Evolutionary conservation across 37 sponge, comb jelly and placozoan genomes (phyloP), one percentile per base, ranked within the genome.

Genomic region (Haliclona indistincta): DNA sequence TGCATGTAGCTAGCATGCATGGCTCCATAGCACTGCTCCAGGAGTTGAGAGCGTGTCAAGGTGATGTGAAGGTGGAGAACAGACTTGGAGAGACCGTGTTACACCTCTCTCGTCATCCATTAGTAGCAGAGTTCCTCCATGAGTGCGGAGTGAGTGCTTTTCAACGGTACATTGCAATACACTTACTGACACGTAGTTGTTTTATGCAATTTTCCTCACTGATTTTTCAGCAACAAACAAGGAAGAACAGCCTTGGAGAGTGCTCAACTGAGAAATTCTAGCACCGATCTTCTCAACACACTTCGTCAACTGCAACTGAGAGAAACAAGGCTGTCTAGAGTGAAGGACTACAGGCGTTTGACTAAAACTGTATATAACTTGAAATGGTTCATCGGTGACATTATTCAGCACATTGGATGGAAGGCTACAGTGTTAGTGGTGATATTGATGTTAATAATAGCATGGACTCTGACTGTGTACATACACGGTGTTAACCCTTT

Each of bases 381-480:
- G 25, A 56, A 37, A 11, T 60, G 63, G 62, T 17, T 32, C 3
- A 17, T 74, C n/a, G 26, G 42, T 28, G 63, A 56, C 39, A 38
- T 58, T 38, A 37, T 60, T 13, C 32, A 56, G 19, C 36, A 58
- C 29, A 13, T 74, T 4, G 75, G 75, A n/a, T 74, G 51, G 51
- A 74, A 38, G 54, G 29, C 25, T 23, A 17, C 29, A 37, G 7
- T 74, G 30, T 3, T 74, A 1, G 63, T 74, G 8, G 28, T 74
- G 4, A 38, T 58, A 17, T 0, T 74, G 3, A 29, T 49, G 19
- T 34, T 28, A 11, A 2, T 61, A 25, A 22, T 38, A 28, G 75
- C 75, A 40, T 74, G 60, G 62, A 36, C 36, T 29, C 0, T 74
- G 42, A 60, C 61, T 38, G 62, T 74, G 37, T 74, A 40, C 43